These are phyloP conservation scores for Anarrhichthys ocellatus DNA, from an alignment of 2,113 vertebrate species.

Conservation along the genomic window DNA sequence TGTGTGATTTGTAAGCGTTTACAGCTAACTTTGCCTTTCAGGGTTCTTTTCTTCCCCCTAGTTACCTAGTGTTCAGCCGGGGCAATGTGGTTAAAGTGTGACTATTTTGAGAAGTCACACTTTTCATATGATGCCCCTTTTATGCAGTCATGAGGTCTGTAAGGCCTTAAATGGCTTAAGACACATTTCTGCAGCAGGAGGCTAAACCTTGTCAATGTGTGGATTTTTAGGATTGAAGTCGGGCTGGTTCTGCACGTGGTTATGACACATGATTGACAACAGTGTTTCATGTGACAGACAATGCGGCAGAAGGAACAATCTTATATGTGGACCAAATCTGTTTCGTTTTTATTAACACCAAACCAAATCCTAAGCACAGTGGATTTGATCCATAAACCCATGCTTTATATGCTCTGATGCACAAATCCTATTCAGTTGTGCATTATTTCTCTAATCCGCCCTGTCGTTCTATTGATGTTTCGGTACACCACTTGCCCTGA, in stretches of 20 bases:
- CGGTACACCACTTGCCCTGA: not conserved
- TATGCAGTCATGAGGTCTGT: conserved; percentile 72
- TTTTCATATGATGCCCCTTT: conserved; percentile 69
- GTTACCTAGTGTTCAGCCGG: not conserved
- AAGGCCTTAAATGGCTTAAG: conserved; percentile 78
- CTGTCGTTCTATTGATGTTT: conserved; percentile 59
- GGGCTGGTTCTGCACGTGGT: conserved; percentile 5
- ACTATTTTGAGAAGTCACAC: conserved; percentile 67
- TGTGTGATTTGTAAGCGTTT: conserved; percentile 7
- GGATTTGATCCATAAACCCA: conserved; percentile 53
- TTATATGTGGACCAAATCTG: not conserved
- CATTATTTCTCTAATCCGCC: conserved; percentile 59
- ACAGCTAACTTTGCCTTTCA: not conserved
- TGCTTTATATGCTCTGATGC: conserved; percentile 42
- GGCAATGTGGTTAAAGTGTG: conserved; percentile 11
- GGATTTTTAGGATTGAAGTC: conserved; percentile 17
- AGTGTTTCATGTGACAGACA: not conserved
- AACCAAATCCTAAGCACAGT: conserved; percentile 13
- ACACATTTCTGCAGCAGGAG: conserved; percentile 38
- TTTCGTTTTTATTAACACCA: conserved; percentile 21
- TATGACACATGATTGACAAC: conserved; percentile 33
- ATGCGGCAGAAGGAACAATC: conserved; percentile 12
- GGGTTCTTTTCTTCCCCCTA: not conserved
- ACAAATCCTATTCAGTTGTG: conserved; percentile 61
- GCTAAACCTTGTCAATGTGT: conserved; percentile 43